Conservation (phyloP, 2,113 vertebrate species). For the Sarotherodon lohbergeri region DNA sequence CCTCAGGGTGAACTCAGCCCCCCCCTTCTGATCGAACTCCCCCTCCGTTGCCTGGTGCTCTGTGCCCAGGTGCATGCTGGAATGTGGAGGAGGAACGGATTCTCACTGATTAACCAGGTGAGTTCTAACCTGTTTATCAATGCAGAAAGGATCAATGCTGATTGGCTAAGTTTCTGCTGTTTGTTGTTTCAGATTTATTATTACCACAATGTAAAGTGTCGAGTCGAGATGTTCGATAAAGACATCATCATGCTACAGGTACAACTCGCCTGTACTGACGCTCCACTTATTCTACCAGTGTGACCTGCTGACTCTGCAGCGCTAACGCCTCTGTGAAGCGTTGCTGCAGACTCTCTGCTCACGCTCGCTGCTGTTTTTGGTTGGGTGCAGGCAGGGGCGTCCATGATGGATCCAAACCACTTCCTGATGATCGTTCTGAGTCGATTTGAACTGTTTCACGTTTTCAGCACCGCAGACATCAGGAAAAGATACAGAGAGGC, state of each 20-base stretch:
- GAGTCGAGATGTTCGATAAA: slow-evolving; percentile 98
- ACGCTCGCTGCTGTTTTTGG: not conserved
- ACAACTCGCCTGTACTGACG: not conserved
- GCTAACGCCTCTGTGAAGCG: not conserved
- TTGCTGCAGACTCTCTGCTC: not conserved
- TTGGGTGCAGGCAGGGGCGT: slow-evolving; percentile 82
- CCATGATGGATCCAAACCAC: slow-evolving; percentile 99
- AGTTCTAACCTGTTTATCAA: not conserved
- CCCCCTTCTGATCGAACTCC: slow-evolving; percentile 92
- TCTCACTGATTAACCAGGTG: slow-evolving; percentile 96
- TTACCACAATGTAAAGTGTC: slow-evolving; percentile 97
- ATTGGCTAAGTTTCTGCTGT: not conserved
- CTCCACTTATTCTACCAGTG: not conserved
- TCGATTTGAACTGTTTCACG: slow-evolving; percentile 93
- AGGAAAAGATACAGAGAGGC: slow-evolving; percentile 87
- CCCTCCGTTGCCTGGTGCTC: slow-evolving; percentile 90
- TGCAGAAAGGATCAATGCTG: not conserved
- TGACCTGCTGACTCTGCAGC: not conserved
- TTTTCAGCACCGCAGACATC: slow-evolving; percentile 88
- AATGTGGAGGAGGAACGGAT: slow-evolving; percentile 98
- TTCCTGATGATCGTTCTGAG: slow-evolving; percentile 96
- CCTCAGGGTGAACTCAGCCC: slow-evolving; percentile 91
- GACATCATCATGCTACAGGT: slow-evolving; percentile 83
- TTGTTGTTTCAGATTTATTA: slow-evolving; percentile 87
- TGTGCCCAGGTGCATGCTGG: slow-evolving; percentile 98